Evolutionary conservation across 2,888 invertebrate species (phyloP), one percentile per base, ranked within the genome.

Genomic region (Sarcophaga carnaria): DNA sequence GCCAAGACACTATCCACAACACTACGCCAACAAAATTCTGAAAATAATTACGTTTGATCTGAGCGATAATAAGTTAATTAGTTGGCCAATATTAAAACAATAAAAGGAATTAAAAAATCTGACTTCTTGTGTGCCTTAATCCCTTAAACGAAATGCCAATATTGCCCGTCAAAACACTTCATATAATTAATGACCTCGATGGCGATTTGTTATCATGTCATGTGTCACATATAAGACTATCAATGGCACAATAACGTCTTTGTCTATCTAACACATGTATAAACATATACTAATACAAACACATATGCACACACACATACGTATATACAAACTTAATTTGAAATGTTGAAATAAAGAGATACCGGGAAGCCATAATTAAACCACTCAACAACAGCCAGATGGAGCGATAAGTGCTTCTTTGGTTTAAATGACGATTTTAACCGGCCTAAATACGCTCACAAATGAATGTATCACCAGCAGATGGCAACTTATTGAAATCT

Each of bases 401-500:
- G 20, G n/a, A 62, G 17, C 14, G 54, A 14, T 54, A 54, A 54
- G 54, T 54, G 45, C 4, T 20, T 20, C 37, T 22, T 62, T 20
- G 22, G 64, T 22, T 22, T 25, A 37, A 37, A 37, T 47, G 45
- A 12, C 10, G 25, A 60, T 10, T 62, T 25, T 22, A 37, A 77
- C 60, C 59, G 22, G 45, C 45, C 64, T 17, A 22, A 59, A 66
- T 20, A 22, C 22, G 17, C 11, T 54, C 37, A 37, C 10, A 66
- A 77, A 11, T 2, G 14, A n/a, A 20, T 60, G 60, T 77, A 45
- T 69, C 77, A 49, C 54, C 12, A 54, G 17, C 54, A 69, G 67
- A 45, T 60, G 60, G 67, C 25, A 59, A 3, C 17, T 20, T 45
- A 47, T 17, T 10, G 20, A 4, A 72, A 67, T 20, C 22, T 17